These are phyloP conservation scores for Zaprionus ornatus DNA, from an alignment of 1,140 invertebrate species.

Conservation along the genomic window DNA sequence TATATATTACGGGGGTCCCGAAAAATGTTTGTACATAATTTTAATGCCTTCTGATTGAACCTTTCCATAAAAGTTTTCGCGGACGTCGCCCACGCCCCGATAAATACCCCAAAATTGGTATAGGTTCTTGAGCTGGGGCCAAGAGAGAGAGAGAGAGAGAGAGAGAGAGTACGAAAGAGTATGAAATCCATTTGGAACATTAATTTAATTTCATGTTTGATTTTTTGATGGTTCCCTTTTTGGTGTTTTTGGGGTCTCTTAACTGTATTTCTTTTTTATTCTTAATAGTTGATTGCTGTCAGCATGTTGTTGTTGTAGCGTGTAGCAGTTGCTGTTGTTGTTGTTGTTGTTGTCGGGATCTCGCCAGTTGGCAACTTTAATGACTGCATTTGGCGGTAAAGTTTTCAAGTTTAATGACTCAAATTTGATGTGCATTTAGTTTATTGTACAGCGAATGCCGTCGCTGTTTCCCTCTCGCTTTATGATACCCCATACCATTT, in stretches of 20 bases:
- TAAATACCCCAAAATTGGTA: constrained; percentile 30
- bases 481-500: neutral
- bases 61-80: constrained; percentile 49
- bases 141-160: no score
- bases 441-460: constrained; percentile 16
- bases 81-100: constrained; percentile 1
- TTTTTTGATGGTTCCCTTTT: constrained; percentile 51
- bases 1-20: constrained; percentile 42
- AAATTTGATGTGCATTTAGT: constrained; percentile 75
- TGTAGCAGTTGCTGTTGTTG: constrained; percentile 45
- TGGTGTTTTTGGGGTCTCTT: constrained; percentile 48
- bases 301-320: constrained; percentile 42
- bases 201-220: constrained; percentile 82
- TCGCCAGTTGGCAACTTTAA: constrained; percentile 67
- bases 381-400: constrained; percentile 73
- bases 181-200: constrained; percentile 50
- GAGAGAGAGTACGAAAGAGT: neutral
- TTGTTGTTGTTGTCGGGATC: constrained; percentile 38
- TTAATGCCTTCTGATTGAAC: constrained; percentile 71
- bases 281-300: constrained; percentile 72
- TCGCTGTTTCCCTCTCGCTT: neutral
- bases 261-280: constrained; percentile 20
- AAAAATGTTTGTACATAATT: constrained; percentile 72
- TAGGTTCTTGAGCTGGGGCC: constrained; percentile 1
- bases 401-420: constrained; percentile 76